Conservation (phyloP, 2,888 invertebrate species). For the Prosapia bicincta region DNA sequence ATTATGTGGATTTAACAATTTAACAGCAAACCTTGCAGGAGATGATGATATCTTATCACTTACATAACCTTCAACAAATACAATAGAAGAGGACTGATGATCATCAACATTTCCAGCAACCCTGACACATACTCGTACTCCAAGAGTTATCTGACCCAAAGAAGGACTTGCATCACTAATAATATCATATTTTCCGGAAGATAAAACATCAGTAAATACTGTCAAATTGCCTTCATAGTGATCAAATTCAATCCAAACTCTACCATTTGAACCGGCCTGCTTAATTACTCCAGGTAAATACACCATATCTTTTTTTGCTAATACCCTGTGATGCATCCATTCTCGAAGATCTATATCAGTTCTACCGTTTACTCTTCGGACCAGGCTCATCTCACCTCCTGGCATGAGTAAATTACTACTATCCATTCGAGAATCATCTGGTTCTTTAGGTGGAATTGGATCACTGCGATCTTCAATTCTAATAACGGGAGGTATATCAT, state of each 20-base stretch:
- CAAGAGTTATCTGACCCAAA: constrained; percentile 72
- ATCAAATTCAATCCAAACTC: constrained; percentile 80
- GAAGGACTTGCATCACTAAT: constrained; percentile 92
- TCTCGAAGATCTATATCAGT: constrained; percentile 77
- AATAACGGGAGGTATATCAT: constrained; percentile 31
- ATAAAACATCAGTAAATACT: constrained; percentile 62
- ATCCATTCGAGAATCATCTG: constrained; percentile 7
- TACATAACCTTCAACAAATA: constrained; percentile 85
- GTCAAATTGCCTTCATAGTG: constrained; percentile 63
- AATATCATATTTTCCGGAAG: constrained; percentile 76
- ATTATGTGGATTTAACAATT: constrained; percentile 51
- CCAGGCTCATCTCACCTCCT: constrained; percentile 10
- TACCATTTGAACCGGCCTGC: constrained; percentile 62
- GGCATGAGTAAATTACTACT: constrained; percentile 8
- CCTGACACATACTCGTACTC: constrained; percentile 72
- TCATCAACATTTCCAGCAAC: constrained; percentile 49
- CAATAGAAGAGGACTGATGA: constrained; percentile 53
- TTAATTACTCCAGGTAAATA: constrained; percentile 88
- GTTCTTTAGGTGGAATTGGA: constrained; percentile 15
- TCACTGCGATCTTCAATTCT: constrained; percentile 30
- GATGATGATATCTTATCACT: constrained; percentile 58
- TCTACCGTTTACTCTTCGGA: constrained; percentile 30
- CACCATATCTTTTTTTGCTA: constrained; percentile 78
- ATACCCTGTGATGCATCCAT: constrained; percentile 89
- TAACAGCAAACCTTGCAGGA: constrained; percentile 66